Percentiles rank a stretch among this genome's conserved stretches.
phyloP scores from a whole-genome alignment of 2,888 invertebrate species.

The Cyrtodaria siliqua region DNA sequence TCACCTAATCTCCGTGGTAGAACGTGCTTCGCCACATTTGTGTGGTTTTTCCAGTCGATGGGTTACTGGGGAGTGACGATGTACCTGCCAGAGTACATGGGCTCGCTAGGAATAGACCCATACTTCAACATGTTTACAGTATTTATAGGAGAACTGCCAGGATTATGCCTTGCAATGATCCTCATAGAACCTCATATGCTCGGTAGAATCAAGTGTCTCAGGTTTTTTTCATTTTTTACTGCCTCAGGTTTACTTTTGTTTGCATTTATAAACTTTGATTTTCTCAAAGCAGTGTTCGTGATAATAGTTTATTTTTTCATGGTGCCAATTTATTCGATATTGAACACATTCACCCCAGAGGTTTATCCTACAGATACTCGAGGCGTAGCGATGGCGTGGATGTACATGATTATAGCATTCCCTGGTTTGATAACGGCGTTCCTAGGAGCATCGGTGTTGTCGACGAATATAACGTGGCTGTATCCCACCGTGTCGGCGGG shows the following conservation, averaged over 20 bases:
- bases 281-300: constrained; percentile 74
- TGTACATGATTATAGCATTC: constrained; percentile 75
- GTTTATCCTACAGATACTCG: constrained; percentile 76
- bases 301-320: constrained; percentile 79
- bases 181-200: constrained; percentile 76
- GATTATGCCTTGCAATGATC: constrained; percentile 76
- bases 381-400: constrained; percentile 78
- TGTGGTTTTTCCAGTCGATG: constrained; percentile 79
- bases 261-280: constrained; percentile 71
- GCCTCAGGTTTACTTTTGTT: constrained; percentile 70
- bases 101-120: constrained; percentile 70
- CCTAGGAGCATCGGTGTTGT: constrained; percentile 75
- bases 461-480: constrained; percentile 73
- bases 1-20: constrained; percentile 57
- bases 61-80: constrained; percentile 81
- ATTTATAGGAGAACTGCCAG: constrained; percentile 80
- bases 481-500: constrained; percentile 77
- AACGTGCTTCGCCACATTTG: constrained; percentile 67
- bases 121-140: constrained; percentile 79
- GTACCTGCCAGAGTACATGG: constrained; percentile 79
- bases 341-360: constrained; percentile 81
- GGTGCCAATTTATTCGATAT: constrained; percentile 80
- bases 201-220: constrained; percentile 77
- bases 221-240: constrained; percentile 74
- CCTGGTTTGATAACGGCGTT: constrained; percentile 78